Base-by-base conservation (phyloP, 2,797 vertebrate species). In the Perodicticus potto region DNA sequence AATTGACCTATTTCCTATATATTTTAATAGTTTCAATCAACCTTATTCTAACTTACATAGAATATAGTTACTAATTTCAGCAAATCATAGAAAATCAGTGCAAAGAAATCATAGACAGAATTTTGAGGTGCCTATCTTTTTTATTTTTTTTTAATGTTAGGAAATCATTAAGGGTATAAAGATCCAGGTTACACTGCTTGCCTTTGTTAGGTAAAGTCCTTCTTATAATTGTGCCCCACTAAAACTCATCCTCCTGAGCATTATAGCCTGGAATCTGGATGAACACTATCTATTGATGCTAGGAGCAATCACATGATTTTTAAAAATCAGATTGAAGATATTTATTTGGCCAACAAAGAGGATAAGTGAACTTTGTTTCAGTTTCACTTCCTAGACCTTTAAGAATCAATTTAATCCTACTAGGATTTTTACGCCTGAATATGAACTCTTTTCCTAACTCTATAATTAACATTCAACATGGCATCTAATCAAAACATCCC, bases 391-490 rank as follows among this genome's bases (percentile, higher is more conserved):
- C 12, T 83, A 37, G 76, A 8, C 37, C 49, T 97, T 94, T 85
- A 70, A 57, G 45, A 86, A 86, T 80, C 27, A 45, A 27, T 78
- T 81, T 86, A 84, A 81, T 89, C 34, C 45, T 80, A 77, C 49
- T 53, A 45, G n/a, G 67, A 95, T 93, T 74, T 97, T 95, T 63
- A 67, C 81, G 67, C 96, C 88, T 96, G 53, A 92, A 55, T 94
- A 91, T 91, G 86, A 95, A 85, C 82, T 85, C 86, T 93, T 96
- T 97, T 86, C 72, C 74, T 90, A 96, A 96, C 57, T 93, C 80
- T 89, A 67, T 96, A 97, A 96, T 97, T 95, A 97, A 93, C 82
- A 97, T 95, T 97, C 89, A 95, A 91, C 85, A 97, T 90, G 78
- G 40, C 65, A 86, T 77, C 91, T 95, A 96, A 96, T 96, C 91